Percentiles rank a stretch among this genome's conserved stretches.
These are phyloP conservation scores for Coranthus polyacanthus DNA, from an alignment of 2,797 vertebrate species.

Conservation along the genomic window DNA sequence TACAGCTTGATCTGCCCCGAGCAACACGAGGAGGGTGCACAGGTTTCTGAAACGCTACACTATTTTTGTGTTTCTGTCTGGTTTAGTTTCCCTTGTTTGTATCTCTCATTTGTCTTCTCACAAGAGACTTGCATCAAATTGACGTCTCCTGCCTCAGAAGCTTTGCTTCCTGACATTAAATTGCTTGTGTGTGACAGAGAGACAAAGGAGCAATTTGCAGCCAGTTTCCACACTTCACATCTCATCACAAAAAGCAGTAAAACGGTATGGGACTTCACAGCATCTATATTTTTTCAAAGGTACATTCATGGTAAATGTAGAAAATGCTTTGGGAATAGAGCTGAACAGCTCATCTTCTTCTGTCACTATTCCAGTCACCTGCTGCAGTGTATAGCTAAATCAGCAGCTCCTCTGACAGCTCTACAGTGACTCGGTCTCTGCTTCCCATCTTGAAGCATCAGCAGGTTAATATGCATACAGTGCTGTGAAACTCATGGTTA, in stretches of 20 bases:
- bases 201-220: constrained; percentile 55
- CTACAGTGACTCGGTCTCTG: constrained; percentile 16
- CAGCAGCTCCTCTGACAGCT: constrained; percentile 19
- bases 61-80: constrained; percentile 34
- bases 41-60: constrained; percentile 25
- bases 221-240: constrained; percentile 56
- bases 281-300: constrained; percentile 25
- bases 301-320: constrained; percentile 12
- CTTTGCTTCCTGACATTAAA: constrained; percentile 45
- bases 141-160: constrained; percentile 55
- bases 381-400: constrained; percentile 8
- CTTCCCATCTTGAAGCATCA: constrained; percentile 16
- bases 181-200: constrained; percentile 65
- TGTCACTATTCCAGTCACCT: constrained; percentile 11
- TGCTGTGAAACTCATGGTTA: neutral
- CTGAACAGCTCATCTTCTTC: no score
- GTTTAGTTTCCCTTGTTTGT: constrained; percentile 45
- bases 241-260: constrained; percentile 45
- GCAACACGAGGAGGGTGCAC: no score
- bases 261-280: no score
- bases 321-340: no score
- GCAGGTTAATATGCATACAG: constrained; percentile 21
- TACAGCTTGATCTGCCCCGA: no score
- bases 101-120: constrained; percentile 56
- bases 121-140: constrained; percentile 34